Evolutionary conservation across 2,797 vertebrate species (phyloP).

Genomic region (Heterohyrax brucei): DNA sequence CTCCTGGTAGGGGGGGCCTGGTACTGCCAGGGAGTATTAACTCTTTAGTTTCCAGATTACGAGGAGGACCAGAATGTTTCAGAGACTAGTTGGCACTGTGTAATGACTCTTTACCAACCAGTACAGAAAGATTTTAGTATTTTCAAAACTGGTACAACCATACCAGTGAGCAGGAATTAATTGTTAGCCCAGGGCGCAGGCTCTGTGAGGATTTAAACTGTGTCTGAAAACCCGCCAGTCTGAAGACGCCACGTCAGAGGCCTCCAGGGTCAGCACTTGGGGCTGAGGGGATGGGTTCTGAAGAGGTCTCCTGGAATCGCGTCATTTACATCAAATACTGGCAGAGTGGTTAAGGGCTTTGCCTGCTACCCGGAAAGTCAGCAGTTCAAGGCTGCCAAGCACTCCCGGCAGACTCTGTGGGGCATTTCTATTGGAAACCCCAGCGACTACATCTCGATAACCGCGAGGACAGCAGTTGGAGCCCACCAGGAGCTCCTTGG

Average conservation of each 20-base stretch:
- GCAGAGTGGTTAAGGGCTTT: no score
- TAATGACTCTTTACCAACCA: not conserved
- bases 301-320: not conserved
- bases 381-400: no score
- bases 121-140: conserved; percentile 16
- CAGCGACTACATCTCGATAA: no score
- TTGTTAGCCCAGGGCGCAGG: not conserved
- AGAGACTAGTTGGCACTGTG: not conserved
- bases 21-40: not conserved
- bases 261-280: not conserved
- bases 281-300: not conserved
- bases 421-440: no score
- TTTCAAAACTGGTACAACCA: not conserved
- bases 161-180: not conserved
- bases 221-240: not conserved
- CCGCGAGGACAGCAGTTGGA: no score
- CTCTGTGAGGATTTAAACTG: not conserved
- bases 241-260: not conserved
- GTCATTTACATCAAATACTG: not conserved
- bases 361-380: no score
- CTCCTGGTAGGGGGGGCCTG: not conserved
- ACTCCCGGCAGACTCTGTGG: no score
- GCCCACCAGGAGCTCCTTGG: no score
- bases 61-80: not conserved
- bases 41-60: not conserved